Percentiles rank a stretch among this genome's conserved stretches.
phyloP scores from a whole-genome alignment of 2,888 invertebrate species.

The Oligia latruncula region DNA sequence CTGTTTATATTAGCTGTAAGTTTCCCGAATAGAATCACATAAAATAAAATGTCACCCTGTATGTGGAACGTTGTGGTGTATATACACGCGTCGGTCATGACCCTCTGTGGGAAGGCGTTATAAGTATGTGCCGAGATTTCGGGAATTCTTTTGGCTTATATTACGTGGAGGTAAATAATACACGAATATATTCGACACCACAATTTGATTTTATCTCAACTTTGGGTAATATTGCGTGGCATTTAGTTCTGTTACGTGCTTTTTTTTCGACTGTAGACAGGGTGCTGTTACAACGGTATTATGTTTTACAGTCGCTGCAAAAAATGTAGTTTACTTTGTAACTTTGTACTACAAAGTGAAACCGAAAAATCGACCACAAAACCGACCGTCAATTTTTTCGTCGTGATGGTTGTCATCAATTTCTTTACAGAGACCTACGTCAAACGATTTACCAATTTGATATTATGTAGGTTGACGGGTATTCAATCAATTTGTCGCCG shows the following conservation, averaged over 20 bases:
- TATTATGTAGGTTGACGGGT: neutral
- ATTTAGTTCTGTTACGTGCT: neutral
- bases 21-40: no score
- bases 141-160: slow-evolving; percentile 26
- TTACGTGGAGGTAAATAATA: slow-evolving; percentile 7
- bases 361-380: neutral
- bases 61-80: slow-evolving; percentile 25
- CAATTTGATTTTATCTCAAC: slow-evolving; percentile 23
- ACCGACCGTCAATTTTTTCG: neutral
- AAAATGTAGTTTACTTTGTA: slow-evolving; percentile 12
- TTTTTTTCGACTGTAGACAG: neutral
- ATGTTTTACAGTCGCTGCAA: slow-evolving; percentile 19
- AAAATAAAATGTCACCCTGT: slow-evolving; percentile 31
- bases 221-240: neutral
- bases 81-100: slow-evolving; percentile 39
- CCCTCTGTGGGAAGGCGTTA: slow-evolving; percentile 30
- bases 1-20: no score
- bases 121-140: slow-evolving; percentile 30
- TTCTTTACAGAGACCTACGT: neutral
- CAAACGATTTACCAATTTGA: neutral
- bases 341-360: neutral
- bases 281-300: slow-evolving; percentile 32
- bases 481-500: neutral
- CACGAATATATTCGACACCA: slow-evolving; percentile 17
- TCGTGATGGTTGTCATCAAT: neutral